These are phyloP conservation scores for Aplocera efformata DNA, from an alignment of 2,888 invertebrate species.

Conservation along the genomic window DNA sequence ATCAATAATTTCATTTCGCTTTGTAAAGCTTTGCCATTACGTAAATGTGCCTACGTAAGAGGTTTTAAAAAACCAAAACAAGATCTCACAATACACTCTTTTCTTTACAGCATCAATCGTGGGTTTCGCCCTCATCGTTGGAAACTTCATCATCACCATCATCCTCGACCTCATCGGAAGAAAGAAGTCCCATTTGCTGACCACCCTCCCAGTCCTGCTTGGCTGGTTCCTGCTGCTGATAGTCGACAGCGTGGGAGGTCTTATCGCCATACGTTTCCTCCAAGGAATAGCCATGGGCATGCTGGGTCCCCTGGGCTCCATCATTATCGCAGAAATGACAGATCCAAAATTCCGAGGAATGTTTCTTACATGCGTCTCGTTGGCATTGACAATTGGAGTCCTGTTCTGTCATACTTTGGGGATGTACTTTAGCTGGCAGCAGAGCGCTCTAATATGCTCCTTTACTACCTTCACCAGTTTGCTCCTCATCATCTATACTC, in stretches of 20 bases:
- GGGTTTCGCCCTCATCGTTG: conserved; percentile 80
- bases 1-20: too few species aligned
- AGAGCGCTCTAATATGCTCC: conserved; percentile 75
- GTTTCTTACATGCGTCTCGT: conserved; percentile 80
- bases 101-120: conserved; percentile 77
- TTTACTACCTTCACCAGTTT: conserved; percentile 73
- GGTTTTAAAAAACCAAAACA: too few species aligned
- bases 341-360: conserved; percentile 82
- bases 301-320: conserved; percentile 74
- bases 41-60: too few species aligned
- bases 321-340: conserved; percentile 81
- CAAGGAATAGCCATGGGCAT: conserved; percentile 80
- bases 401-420: conserved; percentile 83
- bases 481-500: conserved; percentile 75
- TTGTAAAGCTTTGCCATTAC: too few species aligned
- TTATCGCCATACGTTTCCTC: conserved; percentile 75
- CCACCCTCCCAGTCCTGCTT: conserved; percentile 71
- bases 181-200: conserved; percentile 75
- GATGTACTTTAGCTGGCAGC: conserved; percentile 79
- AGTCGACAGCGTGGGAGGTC: conserved; percentile 60
- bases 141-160: conserved; percentile 79
- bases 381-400: conserved; percentile 82
- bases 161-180: conserved; percentile 80
- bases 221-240: conserved; percentile 81
- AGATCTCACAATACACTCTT: background rate